Percentiles rank a stretch among this genome's conserved stretches.
These are phyloP conservation scores for Drosophila helvetica DNA, from an alignment of 2,888 invertebrate species.

Conservation along the genomic window DNA sequence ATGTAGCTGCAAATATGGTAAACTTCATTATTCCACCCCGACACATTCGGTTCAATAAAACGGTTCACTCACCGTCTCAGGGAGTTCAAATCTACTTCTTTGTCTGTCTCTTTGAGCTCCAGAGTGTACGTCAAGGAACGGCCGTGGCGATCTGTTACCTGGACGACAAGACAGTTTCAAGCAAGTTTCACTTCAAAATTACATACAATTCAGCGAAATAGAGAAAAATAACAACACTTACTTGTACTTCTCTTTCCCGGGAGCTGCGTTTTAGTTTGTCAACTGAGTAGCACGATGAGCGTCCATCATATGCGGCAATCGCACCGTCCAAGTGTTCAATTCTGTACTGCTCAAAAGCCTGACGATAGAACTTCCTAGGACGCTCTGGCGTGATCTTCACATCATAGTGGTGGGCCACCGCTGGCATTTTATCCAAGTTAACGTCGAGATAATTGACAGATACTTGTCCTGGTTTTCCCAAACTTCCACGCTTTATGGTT, in stretches of 20 bases:
- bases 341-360: constrained; percentile 84
- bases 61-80: constrained; percentile 68
- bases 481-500: constrained; percentile 71
- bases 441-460: constrained; percentile 88
- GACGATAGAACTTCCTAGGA: constrained; percentile 87
- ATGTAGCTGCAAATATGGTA: constrained; percentile 67
- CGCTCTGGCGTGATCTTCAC: constrained; percentile 88
- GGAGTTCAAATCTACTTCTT: constrained; percentile 73
- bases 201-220: neutral
- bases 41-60: neutral
- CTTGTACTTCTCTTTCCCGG: constrained; percentile 64
- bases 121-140: constrained; percentile 66
- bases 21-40: neutral
- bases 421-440: constrained; percentile 84
- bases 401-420: constrained; percentile 91
- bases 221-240: constrained; percentile 25
- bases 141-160: constrained; percentile 71
- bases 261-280: constrained; percentile 46
- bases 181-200: neutral
- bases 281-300: constrained; percentile 87
- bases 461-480: constrained; percentile 84
- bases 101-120: constrained; percentile 72
- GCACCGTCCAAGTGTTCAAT: constrained; percentile 82
- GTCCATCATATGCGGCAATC: constrained; percentile 90
- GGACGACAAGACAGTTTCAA: neutral